Conservation (phyloP, 2,797 vertebrate species). For the Enteromius treurensis region DNA sequence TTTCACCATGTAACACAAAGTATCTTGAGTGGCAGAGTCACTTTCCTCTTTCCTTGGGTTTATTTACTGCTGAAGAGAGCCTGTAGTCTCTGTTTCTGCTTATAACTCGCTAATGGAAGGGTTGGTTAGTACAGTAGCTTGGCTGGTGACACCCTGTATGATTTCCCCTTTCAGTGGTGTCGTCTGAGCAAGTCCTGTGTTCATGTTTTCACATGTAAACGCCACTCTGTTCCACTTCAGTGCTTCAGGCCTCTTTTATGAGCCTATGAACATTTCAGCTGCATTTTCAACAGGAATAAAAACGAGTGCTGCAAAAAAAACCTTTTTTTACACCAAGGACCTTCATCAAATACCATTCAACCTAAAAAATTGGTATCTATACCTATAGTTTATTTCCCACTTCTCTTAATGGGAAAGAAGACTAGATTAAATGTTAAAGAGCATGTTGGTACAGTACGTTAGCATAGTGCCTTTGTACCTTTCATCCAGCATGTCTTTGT, state of each 20-base stretch:
- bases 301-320: background rate
- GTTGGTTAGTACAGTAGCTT: constrained; percentile 37
- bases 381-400: background rate
- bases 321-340: background rate
- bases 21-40: constrained; percentile 69
- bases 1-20: constrained; percentile 71
- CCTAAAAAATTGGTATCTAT: background rate
- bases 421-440: constrained; percentile 33
- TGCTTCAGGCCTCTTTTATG: constrained; percentile 40
- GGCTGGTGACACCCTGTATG: constrained; percentile 43
- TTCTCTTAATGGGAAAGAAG: background rate
- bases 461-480: constrained; percentile 47
- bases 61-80: constrained; percentile 36
- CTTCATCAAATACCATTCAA: constrained; percentile 5
- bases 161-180: constrained; percentile 48
- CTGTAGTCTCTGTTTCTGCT: constrained; percentile 9
- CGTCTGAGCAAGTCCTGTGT: constrained; percentile 47
- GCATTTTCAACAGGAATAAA: constrained; percentile 18
- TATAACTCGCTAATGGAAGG: constrained; percentile 39
- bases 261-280: constrained; percentile 33
- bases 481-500: constrained; percentile 56
- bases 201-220: constrained; percentile 55
- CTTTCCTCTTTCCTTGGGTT: constrained; percentile 64
- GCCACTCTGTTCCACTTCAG: constrained; percentile 34
- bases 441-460: constrained; percentile 29